These are phyloP conservation scores for Lasaia peninsularis DNA, from an alignment of 1,140 invertebrate species.

Conservation along the genomic window DNA sequence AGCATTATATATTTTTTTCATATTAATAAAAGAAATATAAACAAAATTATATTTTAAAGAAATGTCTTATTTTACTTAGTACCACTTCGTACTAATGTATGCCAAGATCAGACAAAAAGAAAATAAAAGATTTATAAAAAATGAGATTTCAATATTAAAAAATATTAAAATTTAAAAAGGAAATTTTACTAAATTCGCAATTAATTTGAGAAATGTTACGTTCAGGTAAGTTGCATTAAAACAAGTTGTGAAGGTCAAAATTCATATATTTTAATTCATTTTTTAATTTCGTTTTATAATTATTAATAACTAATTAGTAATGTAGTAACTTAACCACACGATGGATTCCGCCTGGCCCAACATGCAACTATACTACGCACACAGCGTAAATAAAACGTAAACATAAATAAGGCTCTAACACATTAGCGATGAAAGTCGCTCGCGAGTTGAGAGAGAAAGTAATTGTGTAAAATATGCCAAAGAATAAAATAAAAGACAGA, in stretches of 20 bases:
- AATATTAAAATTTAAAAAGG: too few relatives aligned
- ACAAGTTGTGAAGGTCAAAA: not conserved
- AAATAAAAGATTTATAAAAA: too few relatives aligned
- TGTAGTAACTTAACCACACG: not conserved
- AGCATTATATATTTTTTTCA: too few relatives aligned
- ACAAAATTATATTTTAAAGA: too few relatives aligned
- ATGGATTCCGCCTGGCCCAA: slow-evolving; percentile 35
- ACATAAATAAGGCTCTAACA: slow-evolving; percentile 24
- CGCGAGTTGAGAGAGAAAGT: not conserved
- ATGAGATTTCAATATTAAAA: too few relatives aligned
- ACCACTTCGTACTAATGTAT: too few relatives aligned
- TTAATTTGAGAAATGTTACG: not conserved
- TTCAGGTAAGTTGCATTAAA: not conserved
- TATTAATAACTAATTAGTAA: not conserved
- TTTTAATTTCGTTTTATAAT: not conserved
- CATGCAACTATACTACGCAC: slow-evolving; percentile 72
- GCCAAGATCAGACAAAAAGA: too few relatives aligned
- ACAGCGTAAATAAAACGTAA: slow-evolving; percentile 57
- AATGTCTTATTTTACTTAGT: too few relatives aligned
- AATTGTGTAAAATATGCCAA: too few relatives aligned
- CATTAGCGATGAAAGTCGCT: not conserved
- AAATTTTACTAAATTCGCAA: not conserved
- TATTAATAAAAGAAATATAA: too few relatives aligned
- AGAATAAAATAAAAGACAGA: too few relatives aligned
- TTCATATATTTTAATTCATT: not conserved